These are phyloP conservation scores for Oenanthe oenanthe DNA, from an alignment of 2,113 vertebrate species.

Conservation along the genomic window DNA sequence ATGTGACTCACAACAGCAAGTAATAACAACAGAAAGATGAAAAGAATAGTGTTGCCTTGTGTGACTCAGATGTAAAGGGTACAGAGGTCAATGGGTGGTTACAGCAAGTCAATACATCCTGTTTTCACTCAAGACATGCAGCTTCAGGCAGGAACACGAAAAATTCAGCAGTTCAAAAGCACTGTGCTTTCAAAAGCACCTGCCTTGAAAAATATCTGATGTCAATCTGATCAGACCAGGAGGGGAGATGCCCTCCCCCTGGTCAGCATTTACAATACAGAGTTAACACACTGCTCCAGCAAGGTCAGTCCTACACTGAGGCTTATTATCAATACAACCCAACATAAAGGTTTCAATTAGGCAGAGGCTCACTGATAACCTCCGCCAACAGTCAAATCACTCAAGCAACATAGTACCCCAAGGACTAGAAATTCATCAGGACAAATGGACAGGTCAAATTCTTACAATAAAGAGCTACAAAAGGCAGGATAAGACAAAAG, in stretches of 20 bases:
- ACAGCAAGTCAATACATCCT: constrained; percentile 34
- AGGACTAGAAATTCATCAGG: constrained; percentile 29
- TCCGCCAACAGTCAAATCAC: constrained; percentile 44
- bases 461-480: background rate
- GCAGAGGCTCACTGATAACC: background rate
- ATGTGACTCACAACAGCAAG: background rate
- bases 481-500: background rate
- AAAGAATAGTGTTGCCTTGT: background rate
- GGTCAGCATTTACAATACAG: background rate
- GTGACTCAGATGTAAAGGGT: constrained; percentile 1
- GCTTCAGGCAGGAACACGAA: constrained; percentile 23
- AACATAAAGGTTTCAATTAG: background rate
- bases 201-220: background rate
- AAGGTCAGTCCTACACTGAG: background rate
- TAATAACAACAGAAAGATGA: constrained; percentile 1
- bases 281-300: background rate
- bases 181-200: background rate
- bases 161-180: constrained; percentile 5
- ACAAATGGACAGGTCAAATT: constrained; percentile 6
- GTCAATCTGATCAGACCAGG: background rate
- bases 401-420: constrained; percentile 17
- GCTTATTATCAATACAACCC: background rate
- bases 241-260: background rate
- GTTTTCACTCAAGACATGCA: background rate
- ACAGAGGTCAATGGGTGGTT: constrained; percentile 56